phyloP scores from a whole-genome alignment of 2,113 vertebrate species.

The Lepidothrix coronata region DNA sequence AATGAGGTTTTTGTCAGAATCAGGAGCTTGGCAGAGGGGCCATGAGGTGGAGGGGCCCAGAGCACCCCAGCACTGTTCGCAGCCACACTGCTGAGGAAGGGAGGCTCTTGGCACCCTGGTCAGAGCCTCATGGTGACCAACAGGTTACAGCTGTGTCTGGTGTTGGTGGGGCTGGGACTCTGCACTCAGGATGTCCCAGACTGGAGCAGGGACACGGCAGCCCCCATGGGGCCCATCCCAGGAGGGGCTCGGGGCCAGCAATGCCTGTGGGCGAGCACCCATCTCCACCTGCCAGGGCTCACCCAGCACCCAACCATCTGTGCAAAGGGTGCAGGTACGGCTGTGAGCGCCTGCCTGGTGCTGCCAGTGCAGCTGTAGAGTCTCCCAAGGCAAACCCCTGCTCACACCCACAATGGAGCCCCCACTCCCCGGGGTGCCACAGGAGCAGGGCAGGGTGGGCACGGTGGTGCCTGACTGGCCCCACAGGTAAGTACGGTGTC shows the following conservation, averaged over 20 bases:
- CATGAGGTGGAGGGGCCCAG: neutral
- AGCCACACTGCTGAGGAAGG: neutral
- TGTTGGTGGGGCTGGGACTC: neutral
- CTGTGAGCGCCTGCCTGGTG: neutral
- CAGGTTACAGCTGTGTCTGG: neutral
- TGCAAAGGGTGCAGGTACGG: neutral
- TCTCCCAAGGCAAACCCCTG: neutral
- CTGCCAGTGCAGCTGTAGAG: neutral
- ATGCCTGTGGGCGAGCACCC: accelerated
- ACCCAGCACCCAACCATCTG: neutral
- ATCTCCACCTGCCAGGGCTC: neutral
- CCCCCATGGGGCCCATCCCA: accelerated
- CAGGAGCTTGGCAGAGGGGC: neutral
- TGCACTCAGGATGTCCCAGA: neutral
- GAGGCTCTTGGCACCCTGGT: neutral
- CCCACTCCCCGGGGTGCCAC: accelerated
- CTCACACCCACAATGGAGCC: neutral
- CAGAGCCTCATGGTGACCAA: accelerated
- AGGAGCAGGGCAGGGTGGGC: neutral
- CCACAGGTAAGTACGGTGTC: neutral
- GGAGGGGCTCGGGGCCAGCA: neutral
- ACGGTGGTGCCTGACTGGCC: accelerated
- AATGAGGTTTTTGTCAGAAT: neutral
- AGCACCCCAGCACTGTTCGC: neutral
- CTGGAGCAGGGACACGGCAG: neutral